These are phyloP conservation scores for Oligia strigilis DNA, from an alignment of 2,888 invertebrate genomes.

Conservation along the genomic window DNA sequence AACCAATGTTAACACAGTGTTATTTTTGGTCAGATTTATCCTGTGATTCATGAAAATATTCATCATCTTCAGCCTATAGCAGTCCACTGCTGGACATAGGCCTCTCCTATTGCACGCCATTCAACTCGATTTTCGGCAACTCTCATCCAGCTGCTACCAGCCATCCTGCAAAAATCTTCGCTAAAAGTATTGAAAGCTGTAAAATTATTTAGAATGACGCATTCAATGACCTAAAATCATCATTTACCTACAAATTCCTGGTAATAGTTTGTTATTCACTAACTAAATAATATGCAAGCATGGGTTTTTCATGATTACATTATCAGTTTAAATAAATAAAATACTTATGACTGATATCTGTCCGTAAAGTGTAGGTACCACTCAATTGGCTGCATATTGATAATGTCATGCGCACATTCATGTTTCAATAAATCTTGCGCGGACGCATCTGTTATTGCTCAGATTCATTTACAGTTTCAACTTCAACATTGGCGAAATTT, in stretches of 20 bases:
- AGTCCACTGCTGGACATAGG: too few relatives aligned
- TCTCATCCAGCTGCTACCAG: too few relatives aligned
- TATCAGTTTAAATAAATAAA: conserved; percentile 20
- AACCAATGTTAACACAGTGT: too few relatives aligned
- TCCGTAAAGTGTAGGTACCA: conserved; percentile 8
- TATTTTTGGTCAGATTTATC: too few relatives aligned
- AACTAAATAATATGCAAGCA: conserved; percentile 7
- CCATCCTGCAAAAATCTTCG: too few relatives aligned
- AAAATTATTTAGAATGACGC: conserved; percentile 10
- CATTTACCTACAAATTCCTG: conserved; percentile 11
- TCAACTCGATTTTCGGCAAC: too few relatives aligned
- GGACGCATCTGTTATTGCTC: conserved; percentile 20
- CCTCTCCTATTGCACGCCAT: too few relatives aligned
- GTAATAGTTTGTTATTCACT: conserved; percentile 5
- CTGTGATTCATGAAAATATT: conserved; percentile 15
- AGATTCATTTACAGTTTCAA: conserved; percentile 33
- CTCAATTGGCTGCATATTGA: conserved; percentile 27
- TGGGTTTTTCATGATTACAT: not conserved
- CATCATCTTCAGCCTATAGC: too few relatives aligned
- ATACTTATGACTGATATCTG: not conserved
- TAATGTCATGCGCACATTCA: conserved; percentile 35
- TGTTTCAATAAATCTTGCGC: conserved; percentile 43
- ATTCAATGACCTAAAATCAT: conserved; percentile 20
- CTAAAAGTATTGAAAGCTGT: not conserved
- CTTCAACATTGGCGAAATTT: conserved; percentile 34